These are phyloP conservation scores for Microcebus jonahi DNA, from an alignment of 2,113 vertebrate species.

Conservation along the genomic window DNA sequence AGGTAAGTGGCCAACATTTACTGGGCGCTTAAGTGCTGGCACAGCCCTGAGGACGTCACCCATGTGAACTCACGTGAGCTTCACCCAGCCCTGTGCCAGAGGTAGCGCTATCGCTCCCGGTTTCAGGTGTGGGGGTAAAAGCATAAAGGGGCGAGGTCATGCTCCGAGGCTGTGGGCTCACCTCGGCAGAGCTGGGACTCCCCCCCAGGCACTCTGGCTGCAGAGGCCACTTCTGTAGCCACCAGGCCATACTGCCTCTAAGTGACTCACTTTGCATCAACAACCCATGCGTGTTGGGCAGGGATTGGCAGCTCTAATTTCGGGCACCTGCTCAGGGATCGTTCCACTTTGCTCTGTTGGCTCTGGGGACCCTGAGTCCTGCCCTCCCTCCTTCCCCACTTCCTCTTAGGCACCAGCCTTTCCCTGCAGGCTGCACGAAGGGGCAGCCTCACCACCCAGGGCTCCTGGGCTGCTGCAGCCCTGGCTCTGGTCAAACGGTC, in stretches of 20 bases:
- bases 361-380: neutral
- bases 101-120: neutral
- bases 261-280: fast-evolving
- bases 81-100: neutral
- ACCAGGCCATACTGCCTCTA: neutral
- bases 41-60: neutral
- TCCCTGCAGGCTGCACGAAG: neutral
- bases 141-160: neutral
- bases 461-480: neutral
- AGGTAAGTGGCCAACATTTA: neutral
- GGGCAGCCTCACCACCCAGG: neutral
- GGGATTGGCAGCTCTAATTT: neutral
- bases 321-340: fast-evolving
- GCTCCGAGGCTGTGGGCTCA: neutral
- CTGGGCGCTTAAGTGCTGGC: neutral
- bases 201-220: neutral
- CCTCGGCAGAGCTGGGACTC: neutral
- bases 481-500: neutral
- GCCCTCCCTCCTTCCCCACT: too few relatives aligned
- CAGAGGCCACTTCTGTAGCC: neutral
- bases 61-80: neutral
- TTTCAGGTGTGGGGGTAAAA: neutral
- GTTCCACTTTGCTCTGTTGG: neutral
- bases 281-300: neutral
- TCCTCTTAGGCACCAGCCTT: neutral